A percentile compares a stretch with the other conserved stretches of the same genome.
phyloP scores from a whole-genome alignment of 2,888 invertebrate species.

The Microctonus aethiopoides region DNA sequence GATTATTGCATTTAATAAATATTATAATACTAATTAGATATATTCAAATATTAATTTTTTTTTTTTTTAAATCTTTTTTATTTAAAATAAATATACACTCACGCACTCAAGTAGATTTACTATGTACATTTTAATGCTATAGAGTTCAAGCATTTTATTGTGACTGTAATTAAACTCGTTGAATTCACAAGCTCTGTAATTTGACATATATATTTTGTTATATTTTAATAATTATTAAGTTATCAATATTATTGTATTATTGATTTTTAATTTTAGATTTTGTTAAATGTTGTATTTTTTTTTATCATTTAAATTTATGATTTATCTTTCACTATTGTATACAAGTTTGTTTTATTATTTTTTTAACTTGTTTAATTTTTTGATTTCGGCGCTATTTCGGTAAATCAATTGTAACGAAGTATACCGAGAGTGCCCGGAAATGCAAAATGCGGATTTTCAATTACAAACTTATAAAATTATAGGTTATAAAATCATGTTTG shows the following conservation, averaged over 20 bases:
- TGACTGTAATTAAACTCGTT: not conserved
- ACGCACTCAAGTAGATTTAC: not conserved
- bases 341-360: no score
- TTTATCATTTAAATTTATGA: not conserved
- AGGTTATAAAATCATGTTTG: slow-evolving; percentile 11
- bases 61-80: slow-evolving; percentile 6
- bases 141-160: not conserved
- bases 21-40: no score
- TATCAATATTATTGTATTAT: not conserved
- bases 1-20: no score
- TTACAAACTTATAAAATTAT: not conserved
- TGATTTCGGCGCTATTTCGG: slow-evolving; percentile 41
- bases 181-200: not conserved
- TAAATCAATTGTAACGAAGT: slow-evolving; percentile 22
- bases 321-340: slow-evolving; percentile 11
- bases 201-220: not conserved
- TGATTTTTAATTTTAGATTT: not conserved
- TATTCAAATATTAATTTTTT: not conserved
- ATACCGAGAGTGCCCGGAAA: slow-evolving; percentile 22
- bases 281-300: not conserved
- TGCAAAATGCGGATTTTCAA: not conserved
- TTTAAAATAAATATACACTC: not conserved
- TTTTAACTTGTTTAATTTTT: slow-evolving; percentile 23
- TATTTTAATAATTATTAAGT: not conserved
- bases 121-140: slow-evolving; percentile 4